phyloP scores from a whole-genome alignment of 1,140 invertebrate species.

The Antheraea pernyi region DNA sequence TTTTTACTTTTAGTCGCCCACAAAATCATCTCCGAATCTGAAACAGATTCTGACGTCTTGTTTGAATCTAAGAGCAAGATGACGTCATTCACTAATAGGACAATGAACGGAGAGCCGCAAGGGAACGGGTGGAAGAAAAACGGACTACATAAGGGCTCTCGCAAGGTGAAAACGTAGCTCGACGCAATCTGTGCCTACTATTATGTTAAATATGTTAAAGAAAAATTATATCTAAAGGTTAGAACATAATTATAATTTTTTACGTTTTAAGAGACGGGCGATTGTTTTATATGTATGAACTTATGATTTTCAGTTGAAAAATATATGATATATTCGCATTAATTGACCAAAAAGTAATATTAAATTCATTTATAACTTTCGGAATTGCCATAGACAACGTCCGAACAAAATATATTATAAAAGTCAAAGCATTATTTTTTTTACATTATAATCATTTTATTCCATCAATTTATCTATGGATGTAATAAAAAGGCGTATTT shows the following conservation, averaged over 20 bases:
- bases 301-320: background rate
- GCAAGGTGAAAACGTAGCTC: slow-evolving; percentile 70
- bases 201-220: background rate
- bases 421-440: too few species aligned
- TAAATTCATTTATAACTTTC: too few species aligned
- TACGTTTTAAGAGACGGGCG: background rate
- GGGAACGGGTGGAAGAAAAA: slow-evolving; percentile 75
- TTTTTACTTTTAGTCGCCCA: slow-evolving; percentile 62
- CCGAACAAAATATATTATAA: too few species aligned
- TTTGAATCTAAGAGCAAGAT: slow-evolving; percentile 82
- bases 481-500: too few species aligned
- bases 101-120: slow-evolving; percentile 76
- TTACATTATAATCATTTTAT: too few species aligned
- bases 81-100: slow-evolving; percentile 69
- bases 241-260: background rate
- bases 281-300: background rate
- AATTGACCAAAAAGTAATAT: background rate
- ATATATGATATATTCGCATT: background rate
- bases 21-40: slow-evolving; percentile 85
- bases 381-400: too few species aligned
- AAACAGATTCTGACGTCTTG: slow-evolving; percentile 87
- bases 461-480: too few species aligned
- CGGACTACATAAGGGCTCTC: slow-evolving; percentile 76
- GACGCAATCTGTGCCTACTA: background rate
- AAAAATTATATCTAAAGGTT: background rate